These are phyloP conservation scores for Dendropsophus ebraccatus DNA, from an alignment of 2,113 vertebrate species.

Conservation along the genomic window DNA sequence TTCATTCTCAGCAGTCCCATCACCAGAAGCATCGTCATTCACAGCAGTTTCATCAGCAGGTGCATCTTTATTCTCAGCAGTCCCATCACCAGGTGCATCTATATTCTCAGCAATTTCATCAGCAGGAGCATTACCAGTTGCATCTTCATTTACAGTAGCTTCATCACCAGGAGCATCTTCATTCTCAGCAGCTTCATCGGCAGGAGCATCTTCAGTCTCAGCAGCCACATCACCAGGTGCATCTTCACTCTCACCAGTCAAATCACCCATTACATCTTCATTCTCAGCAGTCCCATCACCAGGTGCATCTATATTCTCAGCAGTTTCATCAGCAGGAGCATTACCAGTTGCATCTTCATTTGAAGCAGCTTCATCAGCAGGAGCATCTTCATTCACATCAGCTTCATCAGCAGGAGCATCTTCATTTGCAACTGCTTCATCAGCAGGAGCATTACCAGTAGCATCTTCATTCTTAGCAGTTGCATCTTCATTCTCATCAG, in stretches of 20 bases:
- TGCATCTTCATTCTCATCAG: background rate
- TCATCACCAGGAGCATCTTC: background rate
- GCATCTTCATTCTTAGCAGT: background rate
- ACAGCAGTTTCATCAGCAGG: background rate
- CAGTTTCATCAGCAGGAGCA: conserved; percentile 31
- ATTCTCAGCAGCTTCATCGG: background rate
- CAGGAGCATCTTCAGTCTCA: background rate
- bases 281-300: background rate
- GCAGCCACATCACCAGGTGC: background rate
- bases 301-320: conserved; percentile 30
- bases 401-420: background rate
- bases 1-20: background rate
- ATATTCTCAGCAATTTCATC: background rate
- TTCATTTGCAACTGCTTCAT: background rate
- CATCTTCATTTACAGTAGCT: conserved; percentile 9
- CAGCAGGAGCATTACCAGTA: background rate
- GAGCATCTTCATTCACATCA: background rate
- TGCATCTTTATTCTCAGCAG: background rate
- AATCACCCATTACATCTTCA: background rate
- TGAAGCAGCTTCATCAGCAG: too few relatives aligned
- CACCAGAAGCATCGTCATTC: background rate
- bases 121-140: background rate
- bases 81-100: background rate
- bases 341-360: too few relatives aligned
- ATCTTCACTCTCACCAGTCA: background rate